These are phyloP conservation scores for Chiropotes sagulatus DNA, from an alignment of 2,797 vertebrate species.

Conservation along the genomic window DNA sequence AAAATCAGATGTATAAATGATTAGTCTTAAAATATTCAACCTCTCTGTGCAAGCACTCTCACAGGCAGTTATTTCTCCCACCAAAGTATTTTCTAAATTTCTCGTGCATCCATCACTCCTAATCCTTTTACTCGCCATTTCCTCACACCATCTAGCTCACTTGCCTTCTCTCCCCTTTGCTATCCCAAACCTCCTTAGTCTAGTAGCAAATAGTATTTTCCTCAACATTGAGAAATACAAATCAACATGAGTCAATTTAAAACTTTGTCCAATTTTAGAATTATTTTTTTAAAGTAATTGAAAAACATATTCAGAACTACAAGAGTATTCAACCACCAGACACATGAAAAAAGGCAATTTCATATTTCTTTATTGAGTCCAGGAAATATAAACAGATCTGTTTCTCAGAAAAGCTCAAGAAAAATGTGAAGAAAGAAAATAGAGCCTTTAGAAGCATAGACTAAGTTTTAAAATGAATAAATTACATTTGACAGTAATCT, in stretches of 20 bases:
- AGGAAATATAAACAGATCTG: constrained; percentile 26
- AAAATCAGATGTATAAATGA: background rate
- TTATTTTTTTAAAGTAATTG: background rate
- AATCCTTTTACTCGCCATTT: background rate
- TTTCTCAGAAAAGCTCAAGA: constrained; percentile 33
- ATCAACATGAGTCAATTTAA: background rate
- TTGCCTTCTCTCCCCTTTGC: background rate
- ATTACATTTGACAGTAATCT: constrained; percentile 13
- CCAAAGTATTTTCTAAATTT: background rate
- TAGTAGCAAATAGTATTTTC: background rate
- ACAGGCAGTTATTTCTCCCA: background rate
- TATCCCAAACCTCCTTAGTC: background rate
- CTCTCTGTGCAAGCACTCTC: background rate
- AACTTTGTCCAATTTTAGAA: constrained; percentile 18
- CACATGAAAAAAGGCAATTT: constrained; percentile 21
- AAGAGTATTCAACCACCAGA: background rate
- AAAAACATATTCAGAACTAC: constrained; percentile 38
- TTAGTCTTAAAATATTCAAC: constrained; percentile 12
- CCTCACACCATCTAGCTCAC: background rate
- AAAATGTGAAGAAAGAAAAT: background rate
- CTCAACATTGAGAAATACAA: constrained; percentile 2
- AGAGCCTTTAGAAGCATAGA: background rate
- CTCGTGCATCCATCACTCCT: background rate
- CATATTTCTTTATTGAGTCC: background rate
- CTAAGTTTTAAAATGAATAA: constrained; percentile 16